Conservation (phyloP, 2,888 invertebrate species). For the Sussaba pulchella region DNA sequence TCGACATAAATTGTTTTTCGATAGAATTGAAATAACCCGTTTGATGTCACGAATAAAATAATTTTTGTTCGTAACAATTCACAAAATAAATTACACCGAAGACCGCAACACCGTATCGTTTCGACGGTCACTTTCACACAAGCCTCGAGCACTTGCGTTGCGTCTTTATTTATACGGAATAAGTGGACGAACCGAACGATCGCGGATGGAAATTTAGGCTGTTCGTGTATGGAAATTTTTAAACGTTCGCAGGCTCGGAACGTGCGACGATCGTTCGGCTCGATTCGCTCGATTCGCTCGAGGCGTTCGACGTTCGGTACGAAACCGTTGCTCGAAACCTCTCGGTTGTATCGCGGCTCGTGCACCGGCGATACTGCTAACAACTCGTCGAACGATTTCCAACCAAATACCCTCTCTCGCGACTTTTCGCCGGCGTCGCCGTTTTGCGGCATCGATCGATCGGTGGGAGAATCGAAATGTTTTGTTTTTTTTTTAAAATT, state of each 20-base stretch:
- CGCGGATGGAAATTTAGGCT: slow-evolving; percentile 81
- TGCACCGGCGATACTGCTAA: not conserved
- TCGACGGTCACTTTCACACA: slow-evolving; percentile 82
- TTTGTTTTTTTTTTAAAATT: not conserved
- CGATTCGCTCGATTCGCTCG: not conserved
- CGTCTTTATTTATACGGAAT: slow-evolving; percentile 83
- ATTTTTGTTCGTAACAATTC: not conserved
- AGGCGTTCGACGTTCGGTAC: not conserved
- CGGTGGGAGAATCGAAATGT: slow-evolving; percentile 27
- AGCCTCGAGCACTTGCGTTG: slow-evolving; percentile 76
- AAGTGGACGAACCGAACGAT: slow-evolving; percentile 76
- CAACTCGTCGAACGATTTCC: slow-evolving; percentile 2
- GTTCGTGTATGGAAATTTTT: slow-evolving; percentile 77
- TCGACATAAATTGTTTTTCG: too few relatives aligned
- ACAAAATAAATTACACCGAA: not conserved
- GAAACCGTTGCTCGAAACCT: slow-evolving; percentile 1
- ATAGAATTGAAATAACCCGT: too few relatives aligned
- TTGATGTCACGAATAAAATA: not conserved
- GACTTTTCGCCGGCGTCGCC: slow-evolving; percentile 34
- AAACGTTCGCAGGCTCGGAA: not conserved
- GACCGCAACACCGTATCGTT: slow-evolving; percentile 65
- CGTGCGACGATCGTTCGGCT: slow-evolving; percentile 27
- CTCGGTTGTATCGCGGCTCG: not conserved
- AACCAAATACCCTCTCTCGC: slow-evolving; percentile 20
- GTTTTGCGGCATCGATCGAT: slow-evolving; percentile 27